Conservation (phyloP, 1,140 invertebrate genomes). For the Macrobrachium nipponense region DNA sequence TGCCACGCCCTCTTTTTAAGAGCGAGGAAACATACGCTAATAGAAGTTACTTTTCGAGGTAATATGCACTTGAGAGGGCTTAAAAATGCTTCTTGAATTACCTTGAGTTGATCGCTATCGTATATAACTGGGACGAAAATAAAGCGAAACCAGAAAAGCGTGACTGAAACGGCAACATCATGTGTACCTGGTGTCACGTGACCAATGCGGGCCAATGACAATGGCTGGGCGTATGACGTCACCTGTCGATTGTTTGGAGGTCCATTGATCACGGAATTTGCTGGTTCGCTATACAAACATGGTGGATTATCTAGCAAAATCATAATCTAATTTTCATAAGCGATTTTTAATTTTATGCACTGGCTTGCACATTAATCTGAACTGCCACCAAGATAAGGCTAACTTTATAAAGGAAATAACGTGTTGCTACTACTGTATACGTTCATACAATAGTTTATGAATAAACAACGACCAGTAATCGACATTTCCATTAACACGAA, state of each 20-base stretch:
- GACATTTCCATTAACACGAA: too few species aligned
- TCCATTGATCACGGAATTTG: slow-evolving; percentile 22
- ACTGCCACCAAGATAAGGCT: too few species aligned
- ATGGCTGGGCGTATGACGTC: slow-evolving; percentile 27
- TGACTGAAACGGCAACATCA: slow-evolving; percentile 22
- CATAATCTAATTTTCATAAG: not conserved
- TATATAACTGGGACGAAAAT: not conserved
- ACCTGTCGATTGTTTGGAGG: slow-evolving; percentile 31
- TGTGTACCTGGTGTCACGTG: slow-evolving; percentile 43
- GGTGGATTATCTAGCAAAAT: not conserved
- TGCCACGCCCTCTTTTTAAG: slow-evolving; percentile 13
- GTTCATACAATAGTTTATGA: too few species aligned
- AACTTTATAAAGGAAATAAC: too few species aligned
- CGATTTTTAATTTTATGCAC: not conserved
- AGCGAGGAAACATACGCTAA: not conserved
- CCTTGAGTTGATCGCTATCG: not conserved
- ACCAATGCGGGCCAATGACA: slow-evolving; percentile 44
- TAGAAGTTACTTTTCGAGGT: not conserved
- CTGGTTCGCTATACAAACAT: not conserved
- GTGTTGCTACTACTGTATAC: too few species aligned
- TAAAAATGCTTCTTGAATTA: not conserved
- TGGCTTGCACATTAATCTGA: not conserved
- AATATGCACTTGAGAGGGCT: not conserved
- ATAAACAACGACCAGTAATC: too few species aligned
- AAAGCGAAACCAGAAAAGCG: slow-evolving; percentile 8